phyloP scores from a whole-genome alignment of 2,797 vertebrate genomes.

The Anomalospiza imberbis region DNA sequence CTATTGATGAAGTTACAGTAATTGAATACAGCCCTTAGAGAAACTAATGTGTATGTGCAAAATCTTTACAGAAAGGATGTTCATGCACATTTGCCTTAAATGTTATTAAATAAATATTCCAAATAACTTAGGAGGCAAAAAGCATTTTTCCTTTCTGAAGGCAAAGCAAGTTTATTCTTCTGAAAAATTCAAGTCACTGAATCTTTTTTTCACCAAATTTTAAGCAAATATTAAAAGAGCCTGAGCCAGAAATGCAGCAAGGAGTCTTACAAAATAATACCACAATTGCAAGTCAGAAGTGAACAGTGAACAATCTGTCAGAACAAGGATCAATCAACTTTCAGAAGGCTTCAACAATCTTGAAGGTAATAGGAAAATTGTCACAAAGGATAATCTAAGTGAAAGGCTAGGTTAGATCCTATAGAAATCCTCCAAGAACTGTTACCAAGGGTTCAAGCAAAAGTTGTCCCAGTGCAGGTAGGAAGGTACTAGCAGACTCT shows the following conservation, averaged over 20 bases:
- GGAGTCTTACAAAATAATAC: background rate
- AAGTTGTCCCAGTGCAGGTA: background rate
- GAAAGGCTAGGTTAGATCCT: background rate
- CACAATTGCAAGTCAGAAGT: background rate
- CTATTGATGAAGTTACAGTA: background rate
- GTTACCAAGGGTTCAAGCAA: background rate
- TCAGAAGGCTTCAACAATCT: background rate
- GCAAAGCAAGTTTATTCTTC: background rate
- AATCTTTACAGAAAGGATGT: background rate
- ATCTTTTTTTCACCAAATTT: background rate
- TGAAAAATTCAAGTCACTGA: background rate
- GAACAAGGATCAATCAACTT: background rate
- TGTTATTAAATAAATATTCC: background rate
- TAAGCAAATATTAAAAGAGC: background rate
- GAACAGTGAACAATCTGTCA: background rate
- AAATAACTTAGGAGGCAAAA: background rate
- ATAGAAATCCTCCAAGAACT: background rate
- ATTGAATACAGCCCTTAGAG: background rate
- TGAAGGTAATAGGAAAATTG: background rate
- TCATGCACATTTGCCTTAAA: background rate
- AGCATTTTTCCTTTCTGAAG: background rate
- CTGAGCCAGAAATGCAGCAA: background rate
- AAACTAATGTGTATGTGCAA: background rate
- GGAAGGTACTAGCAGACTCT: background rate
- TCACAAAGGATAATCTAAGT: background rate